Base-by-base conservation (phyloP, 2,797 vertebrate species). In the Pangasius macronema region DNA sequence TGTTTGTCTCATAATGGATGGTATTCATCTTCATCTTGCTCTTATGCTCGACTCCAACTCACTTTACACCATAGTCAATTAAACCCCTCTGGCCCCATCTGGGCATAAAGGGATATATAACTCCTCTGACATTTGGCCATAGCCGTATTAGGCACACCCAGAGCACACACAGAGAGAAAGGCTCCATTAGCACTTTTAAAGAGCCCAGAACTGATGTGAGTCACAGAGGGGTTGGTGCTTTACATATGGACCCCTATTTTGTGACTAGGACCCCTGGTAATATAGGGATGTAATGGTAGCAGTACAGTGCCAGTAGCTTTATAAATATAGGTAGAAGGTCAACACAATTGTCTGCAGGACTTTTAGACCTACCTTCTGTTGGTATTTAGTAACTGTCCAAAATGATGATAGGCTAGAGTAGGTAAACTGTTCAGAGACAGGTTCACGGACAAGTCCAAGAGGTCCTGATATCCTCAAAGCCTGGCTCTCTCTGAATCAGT, bases 71-170 rank as follows among this genome's bases (percentile, higher is more conserved):
- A 92, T 93, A 95, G 95, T 95, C 94, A 94, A 95, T 95, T 95
- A 95, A 95, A 94, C 92, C 94, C 95, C 94, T 91, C 92, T 93
- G 94, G 95, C 91, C 92, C 91, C 92, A 93, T 94, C 92, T 94
- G 93, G 92, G 94, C 92, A 93, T 93, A 94, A 95, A 96, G 94
- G 94, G 94, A 96, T 95, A 95, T 95, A 95, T 96, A 95, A 95
- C 93, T 94, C 94, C 94, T 94, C 88, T 96, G 95, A 96, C 95
- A 95, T 96, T 96, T 96, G 93, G 91, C 91, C 89, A 90, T 89
- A 93, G 92, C 92, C 91, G 90, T 95, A 95, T 95, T 95, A 95
- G 94, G 93, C 95, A 94, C 95, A 94, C 94, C 94, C 94, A 94
- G 91, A 91, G 93, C 94, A 93, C 93, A 87, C 80, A 85, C 83